Conservation (phyloP, 2,888 invertebrate species). For the Resseliella maxima region DNA sequence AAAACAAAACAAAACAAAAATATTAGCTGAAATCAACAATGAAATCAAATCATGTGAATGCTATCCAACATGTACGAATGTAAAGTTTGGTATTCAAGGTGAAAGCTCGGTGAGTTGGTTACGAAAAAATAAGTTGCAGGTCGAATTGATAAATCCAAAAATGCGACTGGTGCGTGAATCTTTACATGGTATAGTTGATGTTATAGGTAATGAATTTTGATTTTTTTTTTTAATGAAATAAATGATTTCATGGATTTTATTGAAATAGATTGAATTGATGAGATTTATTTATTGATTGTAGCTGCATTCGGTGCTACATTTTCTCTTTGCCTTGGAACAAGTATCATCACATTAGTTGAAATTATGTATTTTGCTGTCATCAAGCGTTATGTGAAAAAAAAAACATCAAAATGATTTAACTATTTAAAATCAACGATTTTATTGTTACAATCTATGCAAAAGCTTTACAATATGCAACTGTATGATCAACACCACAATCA, state of each 20-base stretch:
- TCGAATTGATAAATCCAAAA: slow-evolving; percentile 63
- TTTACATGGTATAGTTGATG: slow-evolving; percentile 63
- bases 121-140: slow-evolving; percentile 62
- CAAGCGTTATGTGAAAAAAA: slow-evolving; percentile 54
- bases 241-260: too few relatives aligned
- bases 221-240: too few relatives aligned
- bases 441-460: slow-evolving; percentile 72
- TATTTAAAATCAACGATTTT: too few relatives aligned
- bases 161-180: slow-evolving; percentile 63
- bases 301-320: slow-evolving; percentile 58
- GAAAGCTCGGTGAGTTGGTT: slow-evolving; percentile 61
- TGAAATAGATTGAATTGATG: too few relatives aligned
- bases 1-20: too few relatives aligned
- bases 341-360: slow-evolving; percentile 59
- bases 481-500: slow-evolving; percentile 88
- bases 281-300: too few relatives aligned
- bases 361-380: slow-evolving; percentile 58
- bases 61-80: slow-evolving; percentile 59
- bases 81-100: slow-evolving; percentile 58
- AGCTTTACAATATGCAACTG: slow-evolving; percentile 80
- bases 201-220: slow-evolving; percentile 61
- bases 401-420: too few relatives aligned
- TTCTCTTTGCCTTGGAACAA: slow-evolving; percentile 58
- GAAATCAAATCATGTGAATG: slow-evolving; percentile 57
- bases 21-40: slow-evolving; percentile 57